phyloP scores from a whole-genome alignment of 2,888 invertebrate genomes.

The Drosophila testacea region DNA sequence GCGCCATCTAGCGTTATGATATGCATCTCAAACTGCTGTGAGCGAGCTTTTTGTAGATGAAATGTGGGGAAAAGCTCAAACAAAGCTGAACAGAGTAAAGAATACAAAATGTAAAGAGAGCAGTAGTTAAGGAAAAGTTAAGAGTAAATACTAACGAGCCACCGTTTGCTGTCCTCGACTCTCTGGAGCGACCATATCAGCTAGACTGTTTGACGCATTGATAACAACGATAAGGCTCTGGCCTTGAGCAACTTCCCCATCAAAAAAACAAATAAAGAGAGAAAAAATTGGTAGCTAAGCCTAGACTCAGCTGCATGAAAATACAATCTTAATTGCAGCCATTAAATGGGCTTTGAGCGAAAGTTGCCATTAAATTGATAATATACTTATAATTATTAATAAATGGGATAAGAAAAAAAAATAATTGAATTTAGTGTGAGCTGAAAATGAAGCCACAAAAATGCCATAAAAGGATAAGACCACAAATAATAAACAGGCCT shows the following conservation, averaged over 20 bases:
- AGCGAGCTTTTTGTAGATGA: background rate
- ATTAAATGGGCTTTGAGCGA: slow-evolving; percentile 45
- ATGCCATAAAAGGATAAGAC: slow-evolving; percentile 58
- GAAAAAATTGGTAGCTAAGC: slow-evolving; percentile 1
- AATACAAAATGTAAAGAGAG: background rate
- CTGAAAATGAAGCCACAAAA: slow-evolving; percentile 55
- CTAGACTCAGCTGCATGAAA: slow-evolving; percentile 45
- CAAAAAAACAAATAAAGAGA: background rate
- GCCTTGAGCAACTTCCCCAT: slow-evolving; percentile 30
- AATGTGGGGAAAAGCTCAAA: slow-evolving; percentile 36
- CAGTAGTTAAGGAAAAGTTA: slow-evolving; percentile 2
- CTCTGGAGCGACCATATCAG: slow-evolving; percentile 14
- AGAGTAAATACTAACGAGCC: slow-evolving; percentile 29
- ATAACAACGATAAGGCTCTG: slow-evolving; percentile 64
- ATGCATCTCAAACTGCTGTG: background rate
- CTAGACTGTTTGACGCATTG: slow-evolving; percentile 50
- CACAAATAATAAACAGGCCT: slow-evolving; percentile 56
- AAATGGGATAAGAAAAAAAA: slow-evolving; percentile 26
- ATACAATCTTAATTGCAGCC: slow-evolving; percentile 59
- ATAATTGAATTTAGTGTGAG: slow-evolving; percentile 53
- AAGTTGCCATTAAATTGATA: slow-evolving; percentile 47
- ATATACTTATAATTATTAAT: slow-evolving; percentile 52
- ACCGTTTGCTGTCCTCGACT: slow-evolving; percentile 23
- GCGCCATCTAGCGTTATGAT: slow-evolving; percentile 34
- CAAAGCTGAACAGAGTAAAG: slow-evolving; percentile 1